A percentile compares a stretch with the other conserved stretches of the same genome.
Evolutionary conservation across 2,113 vertebrate genomes (phyloP).

Genomic region (Neolamprologus variostigma): DNA sequence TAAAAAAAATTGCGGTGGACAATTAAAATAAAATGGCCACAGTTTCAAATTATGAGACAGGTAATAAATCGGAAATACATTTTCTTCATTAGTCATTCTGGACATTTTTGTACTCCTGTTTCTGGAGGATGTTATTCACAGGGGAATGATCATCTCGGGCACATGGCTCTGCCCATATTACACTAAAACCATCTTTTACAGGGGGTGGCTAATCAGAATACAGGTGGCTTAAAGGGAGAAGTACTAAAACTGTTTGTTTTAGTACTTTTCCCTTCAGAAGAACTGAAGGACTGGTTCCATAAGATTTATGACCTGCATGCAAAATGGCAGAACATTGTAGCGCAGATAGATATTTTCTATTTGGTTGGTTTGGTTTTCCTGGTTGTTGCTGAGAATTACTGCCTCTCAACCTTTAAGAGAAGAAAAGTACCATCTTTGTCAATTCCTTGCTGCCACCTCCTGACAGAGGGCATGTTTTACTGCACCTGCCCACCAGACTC

Average conservation of each 20-base stretch:
- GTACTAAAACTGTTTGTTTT: neutral
- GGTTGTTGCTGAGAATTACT: neutral
- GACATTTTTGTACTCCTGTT: neutral
- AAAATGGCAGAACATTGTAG: neutral
- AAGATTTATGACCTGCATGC: neutral
- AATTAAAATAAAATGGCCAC: neutral
- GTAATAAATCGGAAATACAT: neutral
- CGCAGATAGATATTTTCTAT: neutral
- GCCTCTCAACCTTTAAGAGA: neutral
- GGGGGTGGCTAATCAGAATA: neutral
- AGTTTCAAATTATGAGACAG: neutral
- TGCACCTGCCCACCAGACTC: neutral
- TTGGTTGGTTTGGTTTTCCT: too few relatives aligned
- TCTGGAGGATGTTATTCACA: neutral
- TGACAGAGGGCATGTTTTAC: neutral
- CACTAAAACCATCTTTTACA: neutral
- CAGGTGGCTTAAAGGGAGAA: neutral
- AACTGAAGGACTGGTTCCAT: neutral
- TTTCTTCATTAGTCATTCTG: neutral
- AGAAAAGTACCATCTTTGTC: neutral
- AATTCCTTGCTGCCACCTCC: neutral
- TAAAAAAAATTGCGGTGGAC: rapidly evolving
- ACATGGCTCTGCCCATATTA: neutral
- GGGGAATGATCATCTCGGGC: neutral
- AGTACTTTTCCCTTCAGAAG: neutral